phyloP scores from a whole-genome alignment of 1,140 invertebrate species.

The Diplogasteroides magnus region DNA sequence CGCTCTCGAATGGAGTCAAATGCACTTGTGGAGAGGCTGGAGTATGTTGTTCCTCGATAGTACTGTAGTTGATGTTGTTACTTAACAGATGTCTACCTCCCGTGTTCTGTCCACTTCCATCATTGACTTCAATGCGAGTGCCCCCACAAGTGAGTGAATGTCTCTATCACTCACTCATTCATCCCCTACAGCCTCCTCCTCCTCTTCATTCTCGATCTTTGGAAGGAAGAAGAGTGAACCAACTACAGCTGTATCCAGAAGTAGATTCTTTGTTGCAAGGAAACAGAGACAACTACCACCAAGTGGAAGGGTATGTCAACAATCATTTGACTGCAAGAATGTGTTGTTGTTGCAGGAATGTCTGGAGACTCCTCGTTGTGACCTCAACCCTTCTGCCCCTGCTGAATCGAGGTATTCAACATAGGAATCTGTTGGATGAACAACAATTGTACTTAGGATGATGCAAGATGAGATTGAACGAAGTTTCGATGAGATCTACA shows the following conservation, averaged over 20 bases:
- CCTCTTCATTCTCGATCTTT: background rate
- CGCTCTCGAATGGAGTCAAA: background rate
- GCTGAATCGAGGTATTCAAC: slow-evolving; percentile 1
- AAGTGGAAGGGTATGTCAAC: slow-evolving; percentile 18
- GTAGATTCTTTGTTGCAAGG: slow-evolving; percentile 23
- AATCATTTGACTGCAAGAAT: background rate
- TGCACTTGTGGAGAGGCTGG: too few species aligned
- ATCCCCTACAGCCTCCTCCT: slow-evolving; percentile 1
- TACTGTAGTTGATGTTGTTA: background rate
- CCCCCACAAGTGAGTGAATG: background rate
- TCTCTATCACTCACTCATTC: background rate
- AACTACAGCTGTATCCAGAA: slow-evolving; percentile 10
- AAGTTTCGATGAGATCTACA: slow-evolving; percentile 22
- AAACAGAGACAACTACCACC: slow-evolving; percentile 23
- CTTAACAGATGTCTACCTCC: background rate
- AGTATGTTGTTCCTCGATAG: background rate
- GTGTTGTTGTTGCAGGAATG: background rate
- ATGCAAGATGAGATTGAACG: slow-evolving; percentile 17
- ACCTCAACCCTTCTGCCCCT: background rate
- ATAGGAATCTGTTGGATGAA: slow-evolving; percentile 2
- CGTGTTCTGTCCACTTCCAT: slow-evolving; percentile 12
- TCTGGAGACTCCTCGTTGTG: background rate
- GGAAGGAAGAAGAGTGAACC: background rate
- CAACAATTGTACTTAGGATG: too few species aligned
- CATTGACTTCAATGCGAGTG: slow-evolving; percentile 6